Evolutionary conservation across 1,140 invertebrate genomes (phyloP).

Genomic region (Sinella curviseta): DNA sequence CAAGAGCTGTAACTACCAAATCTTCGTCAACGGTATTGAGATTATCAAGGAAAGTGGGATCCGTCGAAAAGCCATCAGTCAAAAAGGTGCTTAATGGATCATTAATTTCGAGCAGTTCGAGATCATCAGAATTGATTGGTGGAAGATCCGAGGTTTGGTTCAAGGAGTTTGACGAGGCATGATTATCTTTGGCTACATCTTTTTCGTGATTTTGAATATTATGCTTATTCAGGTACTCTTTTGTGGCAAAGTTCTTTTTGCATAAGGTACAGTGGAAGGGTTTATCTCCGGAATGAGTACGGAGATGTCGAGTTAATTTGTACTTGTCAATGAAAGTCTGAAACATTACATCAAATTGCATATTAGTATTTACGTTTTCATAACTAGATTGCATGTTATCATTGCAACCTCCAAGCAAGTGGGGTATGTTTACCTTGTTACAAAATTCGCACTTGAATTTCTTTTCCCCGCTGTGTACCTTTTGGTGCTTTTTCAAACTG

Average conservation of each 20-base stretch:
- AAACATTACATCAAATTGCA: background rate
- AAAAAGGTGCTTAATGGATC: background rate
- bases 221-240: background rate
- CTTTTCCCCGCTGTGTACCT: background rate
- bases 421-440: constrained; percentile 6
- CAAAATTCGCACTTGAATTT: background rate
- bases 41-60: background rate
- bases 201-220: background rate
- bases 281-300: constrained; percentile 11
- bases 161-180: background rate
- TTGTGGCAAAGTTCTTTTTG: background rate
- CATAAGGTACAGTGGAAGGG: background rate
- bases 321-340: constrained; percentile 16
- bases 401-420: too few species aligned
- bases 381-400: too few species aligned
- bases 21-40: background rate
- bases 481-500: constrained; percentile 13
- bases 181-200: background rate
- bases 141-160: background rate
- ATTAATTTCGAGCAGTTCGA: background rate
- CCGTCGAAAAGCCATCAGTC: background rate
- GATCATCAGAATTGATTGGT: background rate
- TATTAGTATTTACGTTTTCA: too few species aligned
- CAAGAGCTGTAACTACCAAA: background rate
- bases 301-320: background rate